phyloP scores from a whole-genome alignment of 2,888 invertebrate genomes.

The Tuta absoluta region DNA sequence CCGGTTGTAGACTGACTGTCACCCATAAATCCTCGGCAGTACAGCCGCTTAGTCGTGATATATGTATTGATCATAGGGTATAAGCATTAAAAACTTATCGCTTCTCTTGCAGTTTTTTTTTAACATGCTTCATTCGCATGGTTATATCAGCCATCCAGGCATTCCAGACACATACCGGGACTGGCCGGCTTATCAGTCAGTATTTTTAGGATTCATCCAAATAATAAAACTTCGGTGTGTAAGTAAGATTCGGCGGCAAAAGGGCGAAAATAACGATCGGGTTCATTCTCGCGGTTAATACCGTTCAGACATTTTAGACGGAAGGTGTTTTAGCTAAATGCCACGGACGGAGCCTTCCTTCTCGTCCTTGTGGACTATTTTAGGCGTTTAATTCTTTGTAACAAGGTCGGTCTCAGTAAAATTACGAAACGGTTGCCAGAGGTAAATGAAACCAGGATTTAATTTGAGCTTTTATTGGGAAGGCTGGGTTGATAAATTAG shows the following conservation, averaged over 20 bases:
- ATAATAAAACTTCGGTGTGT: constrained; percentile 12
- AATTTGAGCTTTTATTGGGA: background rate
- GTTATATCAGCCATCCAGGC: too few relatives aligned
- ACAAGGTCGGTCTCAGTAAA: background rate
- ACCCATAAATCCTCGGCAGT: too few relatives aligned
- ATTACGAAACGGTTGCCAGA: background rate
- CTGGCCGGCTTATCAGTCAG: too few relatives aligned
- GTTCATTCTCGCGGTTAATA: constrained; percentile 9
- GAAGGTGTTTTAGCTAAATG: background rate
- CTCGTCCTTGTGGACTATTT: background rate
- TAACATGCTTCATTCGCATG: too few relatives aligned
- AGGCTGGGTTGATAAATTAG: background rate
- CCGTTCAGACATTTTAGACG: constrained; percentile 2
- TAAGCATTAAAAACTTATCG: too few relatives aligned
- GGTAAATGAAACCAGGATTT: background rate
- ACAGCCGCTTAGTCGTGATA: too few relatives aligned
- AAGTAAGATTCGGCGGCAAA: background rate
- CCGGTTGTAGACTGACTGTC: too few relatives aligned
- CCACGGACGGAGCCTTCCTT: background rate
- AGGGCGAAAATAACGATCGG: constrained; percentile 1
- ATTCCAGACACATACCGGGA: too few relatives aligned
- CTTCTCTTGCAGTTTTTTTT: too few relatives aligned
- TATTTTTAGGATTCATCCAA: background rate
- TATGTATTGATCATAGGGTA: too few relatives aligned
- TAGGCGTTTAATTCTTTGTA: background rate